Evolutionary conservation across 2,888 invertebrate species (phyloP), one percentile per base, ranked within the genome.

Genomic region (Cryptophagus acutangulus): DNA sequence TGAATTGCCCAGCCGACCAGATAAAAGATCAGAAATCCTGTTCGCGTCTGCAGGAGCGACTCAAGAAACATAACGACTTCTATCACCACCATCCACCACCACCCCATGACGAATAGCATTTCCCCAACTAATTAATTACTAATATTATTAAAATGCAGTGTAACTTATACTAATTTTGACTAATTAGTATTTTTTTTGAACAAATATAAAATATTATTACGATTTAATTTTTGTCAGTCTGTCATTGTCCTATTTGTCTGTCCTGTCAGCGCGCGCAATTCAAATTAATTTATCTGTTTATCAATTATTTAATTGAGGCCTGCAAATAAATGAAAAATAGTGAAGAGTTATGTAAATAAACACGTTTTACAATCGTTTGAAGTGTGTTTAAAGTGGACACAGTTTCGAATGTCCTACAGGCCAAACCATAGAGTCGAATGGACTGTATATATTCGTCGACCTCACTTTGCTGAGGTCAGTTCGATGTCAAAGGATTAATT

Each of bases 1-100:
- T 68, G 15, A 59, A 53, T 33, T 71, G 71, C 49, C 70, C 71
- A 10, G 62, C 58, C 29, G 67, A 69, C 38, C 55, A 65, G 48
- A 67, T 70, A 39, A 65, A 64, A 45, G 66, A 70, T 41, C 50
- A 59, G 38, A 61, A 60, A 38, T 46, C 54, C 24, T 71, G 71
- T 40, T 48, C 56, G 16, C 62, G 55, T 41, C 55, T 68, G 40
- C 58, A 60, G 29, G 67, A 67, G 24, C 58, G 59, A 39, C 50
- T 66, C 20, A 60, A 60, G 46, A 58, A 59, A 36, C 50, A 53
- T 18, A 54, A 57, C 17, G 49, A 52, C 16, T 34, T 40, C 17
- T 28, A 39, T 16, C 40, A 33, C 9, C 43, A 39, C 8, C 45
- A 44, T 33, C 49, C 48, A n/a, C 48, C 46, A 14, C 46, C 47